Evolutionary conservation across 2,797 vertebrate species (phyloP), one percentile per base, ranked within the genome.

Genomic region (Myotis daubentonii): DNA sequence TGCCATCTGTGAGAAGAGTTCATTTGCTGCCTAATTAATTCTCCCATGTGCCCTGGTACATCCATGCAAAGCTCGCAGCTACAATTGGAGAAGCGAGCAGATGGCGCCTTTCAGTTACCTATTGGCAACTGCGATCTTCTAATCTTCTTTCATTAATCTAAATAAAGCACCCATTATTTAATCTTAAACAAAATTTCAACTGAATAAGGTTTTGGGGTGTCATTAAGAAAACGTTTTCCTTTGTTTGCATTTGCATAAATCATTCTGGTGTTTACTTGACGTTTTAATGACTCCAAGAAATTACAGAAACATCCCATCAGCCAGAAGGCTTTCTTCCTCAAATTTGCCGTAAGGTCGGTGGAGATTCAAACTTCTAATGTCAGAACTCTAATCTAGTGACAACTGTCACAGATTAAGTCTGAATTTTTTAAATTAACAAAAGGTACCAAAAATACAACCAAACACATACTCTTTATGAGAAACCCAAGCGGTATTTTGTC

Each of bases 101-200:
- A 89, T 95, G 95, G 74, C 41, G 47, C 16, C 19, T 76, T 97
- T 97, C 75, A 93, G 57, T 91, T 93, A 65, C 91, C 44, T 96
- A 55, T 93, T 96, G 93, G 10, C 5, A 96, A 95, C 79, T 97
- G 66, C 94, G 92, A 97, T 96, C 53, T 93, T 96, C 68, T 93
- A 91, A 97, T 95, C 53, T 93, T 96, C 68, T 93, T 74, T 97
- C 98, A 97, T 95, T 95, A 96, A 98, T 96, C 91, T 96, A 96
- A 97, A 94, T 96, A 96, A 97, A 90, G 70, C 41, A 51, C 33
- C 74, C 44, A 93, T 96, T 96, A 94, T 94, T 96, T 96, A 94
- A 94, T 96, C 85, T 97, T 96, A n/a, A 88, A 88, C 20, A 94
- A 76, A 96, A 68, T 89, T 25, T 53, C 90, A 95, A 62, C 65